Evolutionary conservation across 30 jellyfish, hydroid and myxozoan genomes (phyloP), one percentile per base, ranked within the genome.

Genomic region (Hydractinia echinata): DNA sequence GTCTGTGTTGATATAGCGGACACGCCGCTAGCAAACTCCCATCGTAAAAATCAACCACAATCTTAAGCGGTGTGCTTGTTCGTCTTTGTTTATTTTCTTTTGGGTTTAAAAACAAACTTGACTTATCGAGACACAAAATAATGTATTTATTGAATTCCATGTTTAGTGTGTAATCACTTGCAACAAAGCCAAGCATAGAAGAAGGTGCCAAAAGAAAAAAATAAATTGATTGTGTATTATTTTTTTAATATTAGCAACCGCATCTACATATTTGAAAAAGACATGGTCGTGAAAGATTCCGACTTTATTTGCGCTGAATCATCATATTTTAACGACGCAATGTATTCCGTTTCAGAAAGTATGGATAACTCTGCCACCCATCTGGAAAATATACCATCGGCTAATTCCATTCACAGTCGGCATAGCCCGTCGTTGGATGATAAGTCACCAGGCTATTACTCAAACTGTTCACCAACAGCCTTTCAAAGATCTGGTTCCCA

Each of bases 341-440:
- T 77, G 85, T 77, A 64, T 77, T 77, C 85, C 73, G 85, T 77
- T 55, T 52, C 85, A 55, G 85, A 77, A 50, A 61, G 52, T 15
- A 66, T 61, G 76, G 87, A 80, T 8, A 61, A 61, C 44, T 53
- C 79, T 7, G 9, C 78, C 13, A 20, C 81, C n/a, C 81, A 71
- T 52, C 60, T 80, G n/a, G 87, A 80, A 20, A 20, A 61, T n/a
- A 51, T 80, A 9, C 18, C 87, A 6, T 54, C 85, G 7, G 51
- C 87, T 14, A 51, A 58, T 67, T 52, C 61, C 9, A 53, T 80
- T 15, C 61, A 62, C 66, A 62, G 60, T 20, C 72, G 84, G 11
- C 83, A 67, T 16, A 20, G 70, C 67, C 87, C 82, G 51, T 61
- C 70, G 16, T 39, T 80, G 11, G 87, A 80, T 52, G 73, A 66